Percentiles rank a stretch among this genome's conserved stretches.
phyloP scores from a whole-genome alignment of 2,113 vertebrate genomes.

The Sakesphorus luctuosus region DNA sequence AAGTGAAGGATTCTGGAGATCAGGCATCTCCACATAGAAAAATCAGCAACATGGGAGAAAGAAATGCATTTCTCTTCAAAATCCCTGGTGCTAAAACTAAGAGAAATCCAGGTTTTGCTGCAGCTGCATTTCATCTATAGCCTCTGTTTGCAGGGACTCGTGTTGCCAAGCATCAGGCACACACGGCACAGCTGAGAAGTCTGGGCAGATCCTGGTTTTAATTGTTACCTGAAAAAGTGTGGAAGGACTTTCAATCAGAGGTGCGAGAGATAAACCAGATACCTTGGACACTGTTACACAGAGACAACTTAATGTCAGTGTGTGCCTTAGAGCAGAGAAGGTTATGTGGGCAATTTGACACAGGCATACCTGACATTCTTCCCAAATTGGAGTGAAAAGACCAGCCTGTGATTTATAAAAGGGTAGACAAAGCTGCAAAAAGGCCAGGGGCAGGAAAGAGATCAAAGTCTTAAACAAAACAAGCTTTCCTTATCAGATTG shows the following conservation, averaged over 20 bases:
- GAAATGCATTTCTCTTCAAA: background rate
- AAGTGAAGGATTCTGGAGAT: background rate
- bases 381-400: constrained; percentile 37
- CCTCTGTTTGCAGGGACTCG: fast-evolving
- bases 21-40: background rate
- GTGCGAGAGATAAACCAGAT: background rate
- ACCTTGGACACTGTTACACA: background rate
- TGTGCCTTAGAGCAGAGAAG: background rate
- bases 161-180: background rate
- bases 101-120: background rate
- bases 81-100: background rate
- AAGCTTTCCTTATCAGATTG: background rate
- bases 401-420: constrained; percentile 35
- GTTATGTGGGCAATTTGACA: constrained; percentile 33
- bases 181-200: background rate
- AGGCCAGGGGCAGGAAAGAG: constrained; percentile 27
- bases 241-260: background rate
- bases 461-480: constrained; percentile 33
- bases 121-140: background rate
- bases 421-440: constrained; percentile 35
- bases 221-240: background rate
- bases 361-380: constrained; percentile 64
- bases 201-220: background rate
- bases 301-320: background rate
- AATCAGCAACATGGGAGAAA: background rate